Conservation (phyloP, 2,888 invertebrate genomes). For the Homarus gammarus region DNA sequence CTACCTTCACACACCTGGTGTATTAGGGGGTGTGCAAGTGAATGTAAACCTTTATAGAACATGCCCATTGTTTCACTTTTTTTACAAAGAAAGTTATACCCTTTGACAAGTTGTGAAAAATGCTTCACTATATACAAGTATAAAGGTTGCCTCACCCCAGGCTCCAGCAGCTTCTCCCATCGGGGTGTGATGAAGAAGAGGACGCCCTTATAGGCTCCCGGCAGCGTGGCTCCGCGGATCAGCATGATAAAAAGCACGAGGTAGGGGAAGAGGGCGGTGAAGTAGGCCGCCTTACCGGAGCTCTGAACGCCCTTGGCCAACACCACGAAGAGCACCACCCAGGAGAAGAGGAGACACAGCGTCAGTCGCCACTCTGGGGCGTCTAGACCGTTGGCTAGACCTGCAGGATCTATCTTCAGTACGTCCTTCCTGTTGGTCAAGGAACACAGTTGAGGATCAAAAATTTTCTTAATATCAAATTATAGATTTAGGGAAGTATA, state of each 20-base stretch:
- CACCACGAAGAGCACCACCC: slow-evolving; percentile 81
- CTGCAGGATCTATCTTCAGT: slow-evolving; percentile 48
- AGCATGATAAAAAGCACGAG: slow-evolving; percentile 86
- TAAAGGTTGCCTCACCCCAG: slow-evolving; percentile 82
- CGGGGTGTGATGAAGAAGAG: slow-evolving; percentile 89
- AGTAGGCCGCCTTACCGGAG: slow-evolving; percentile 91
- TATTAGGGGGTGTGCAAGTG: no score
- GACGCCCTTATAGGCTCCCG: slow-evolving; percentile 87
- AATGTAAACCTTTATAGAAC: no score
- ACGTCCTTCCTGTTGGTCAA: slow-evolving; percentile 67
- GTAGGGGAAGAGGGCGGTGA: slow-evolving; percentile 81
- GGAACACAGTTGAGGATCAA: no score
- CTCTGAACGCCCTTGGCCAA: slow-evolving; percentile 88
- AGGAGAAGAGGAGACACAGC: slow-evolving; percentile 83
- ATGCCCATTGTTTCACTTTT: no score
- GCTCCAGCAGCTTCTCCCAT: slow-evolving; percentile 86
- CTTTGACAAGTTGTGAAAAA: no score
- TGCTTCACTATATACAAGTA: not conserved
- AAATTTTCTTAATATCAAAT: no score
- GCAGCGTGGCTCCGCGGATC: slow-evolving; percentile 84
- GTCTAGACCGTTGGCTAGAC: slow-evolving; percentile 76
- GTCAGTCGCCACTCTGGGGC: slow-evolving; percentile 77
- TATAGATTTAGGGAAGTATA: no score
- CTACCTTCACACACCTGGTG: no score
- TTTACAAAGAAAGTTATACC: no score